Conservation (phyloP, 2,797 vertebrate genomes). For the Knipowitschia caucasica region DNA sequence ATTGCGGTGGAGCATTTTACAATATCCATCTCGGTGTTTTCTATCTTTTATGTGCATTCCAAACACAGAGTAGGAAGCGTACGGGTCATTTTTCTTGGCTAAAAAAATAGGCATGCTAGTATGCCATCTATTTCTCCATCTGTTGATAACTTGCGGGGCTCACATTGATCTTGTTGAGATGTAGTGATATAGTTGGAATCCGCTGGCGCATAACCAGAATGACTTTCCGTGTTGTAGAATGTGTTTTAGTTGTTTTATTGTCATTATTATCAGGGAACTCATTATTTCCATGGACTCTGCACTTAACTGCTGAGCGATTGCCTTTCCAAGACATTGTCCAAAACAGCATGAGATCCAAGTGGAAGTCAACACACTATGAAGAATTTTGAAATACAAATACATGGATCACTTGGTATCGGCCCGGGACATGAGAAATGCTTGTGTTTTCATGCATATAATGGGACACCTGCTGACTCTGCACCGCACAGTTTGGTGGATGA, state of each 20-base stretch:
- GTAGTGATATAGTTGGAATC: not conserved
- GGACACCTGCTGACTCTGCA: conserved; percentile 10
- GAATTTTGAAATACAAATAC: not conserved
- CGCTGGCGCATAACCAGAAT: not conserved
- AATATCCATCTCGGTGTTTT: not conserved
- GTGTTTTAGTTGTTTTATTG: not conserved
- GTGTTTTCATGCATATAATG: not conserved
- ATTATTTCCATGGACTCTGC: not conserved
- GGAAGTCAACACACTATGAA: not conserved
- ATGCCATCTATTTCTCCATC: not conserved
- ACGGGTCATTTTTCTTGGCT: not conserved
- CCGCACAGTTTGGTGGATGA: conserved; percentile 59
- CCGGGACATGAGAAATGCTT: not conserved
- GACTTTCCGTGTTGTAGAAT: not conserved
- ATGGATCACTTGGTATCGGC: not conserved
- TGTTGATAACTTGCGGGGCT: not conserved
- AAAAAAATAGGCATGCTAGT: not conserved
- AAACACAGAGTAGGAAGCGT: not conserved
- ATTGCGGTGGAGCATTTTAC: not conserved
- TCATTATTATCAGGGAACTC: not conserved
- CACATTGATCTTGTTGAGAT: not conserved
- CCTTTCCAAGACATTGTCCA: conserved; percentile 7
- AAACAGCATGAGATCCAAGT: not conserved
- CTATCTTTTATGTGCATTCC: not conserved
- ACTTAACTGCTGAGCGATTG: not conserved